Base-by-base conservation (phyloP, 2,113 vertebrate species). In the Anolis sagrei region DNA sequence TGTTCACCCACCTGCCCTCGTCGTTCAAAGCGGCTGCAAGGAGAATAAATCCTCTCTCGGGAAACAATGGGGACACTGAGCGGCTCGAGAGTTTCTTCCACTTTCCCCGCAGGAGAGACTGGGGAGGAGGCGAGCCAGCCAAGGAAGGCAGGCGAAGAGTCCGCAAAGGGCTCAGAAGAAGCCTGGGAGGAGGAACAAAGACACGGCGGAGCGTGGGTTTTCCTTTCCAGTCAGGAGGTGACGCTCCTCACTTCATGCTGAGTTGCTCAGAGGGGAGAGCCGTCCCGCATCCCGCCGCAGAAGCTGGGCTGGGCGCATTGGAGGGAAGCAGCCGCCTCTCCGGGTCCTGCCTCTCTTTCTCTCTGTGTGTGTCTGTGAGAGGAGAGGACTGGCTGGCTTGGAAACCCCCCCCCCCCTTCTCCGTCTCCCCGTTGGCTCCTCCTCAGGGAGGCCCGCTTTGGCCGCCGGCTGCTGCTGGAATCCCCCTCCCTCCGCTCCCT, bases 401-500 rank as follows among this genome's bases (percentile, higher is more conserved):
- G 14, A 83, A 44, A 91, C 68, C 89, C 89, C 94, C 90, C 91
- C 91, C 83, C 81, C 13, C 89, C 14, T 23, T 14, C 18, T 6
- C 82, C 39, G 44, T 2, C 66, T 62, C 62, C 36, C 54, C 36
- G 4, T 61, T 64, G 74, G 94, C 93, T 91, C 92, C 93, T 93
- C 93, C 93, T 92, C 87, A 32, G 88, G 86, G 93, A 78, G 91
- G 94, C 86, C 88, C 10, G n/a, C 74, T 81, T 82, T 87, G 58
- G 89, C 83, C 85, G 82, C 25, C 19, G 64, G 88, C 87, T 82
- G 89, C 91, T n/a, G 85, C 85, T 91, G 70, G 69, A 66, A 82
- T 87, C 29, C 7, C 34, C 68, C 51, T 48, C 21, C 79, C 19
- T 23, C 61, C 61, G 18, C 61, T 19, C 25, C 61, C 27, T 49